These are phyloP conservation scores for Catostylus mosaicus DNA, from an alignment of 30 jellyfish, hydroid and myxozoan species.

Conservation along the genomic window DNA sequence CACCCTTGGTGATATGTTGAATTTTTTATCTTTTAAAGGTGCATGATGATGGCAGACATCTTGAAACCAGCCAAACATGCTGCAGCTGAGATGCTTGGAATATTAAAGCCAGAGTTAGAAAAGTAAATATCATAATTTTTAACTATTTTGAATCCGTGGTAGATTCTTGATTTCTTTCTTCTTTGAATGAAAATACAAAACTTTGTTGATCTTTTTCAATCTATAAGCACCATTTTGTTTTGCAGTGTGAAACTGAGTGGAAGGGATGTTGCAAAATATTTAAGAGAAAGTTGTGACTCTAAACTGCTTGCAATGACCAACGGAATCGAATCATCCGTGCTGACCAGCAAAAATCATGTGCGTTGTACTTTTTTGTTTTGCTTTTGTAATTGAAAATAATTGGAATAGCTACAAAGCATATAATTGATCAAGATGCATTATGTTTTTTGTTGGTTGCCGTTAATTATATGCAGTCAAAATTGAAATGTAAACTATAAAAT, in stretches of 20 bases:
- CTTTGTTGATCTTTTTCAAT: too few relatives aligned
- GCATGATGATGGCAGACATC: conserved; percentile 72
- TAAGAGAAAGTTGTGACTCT: conserved; percentile 65
- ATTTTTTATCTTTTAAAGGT: conserved; percentile 1
- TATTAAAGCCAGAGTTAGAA: conserved; percentile 64
- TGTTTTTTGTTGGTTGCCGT: too few relatives aligned
- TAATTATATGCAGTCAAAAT: too few relatives aligned
- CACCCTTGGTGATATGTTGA: background rate
- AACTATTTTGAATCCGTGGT: too few relatives aligned
- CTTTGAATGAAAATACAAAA: too few relatives aligned
- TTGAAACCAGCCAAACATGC: conserved; percentile 95
- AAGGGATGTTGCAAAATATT: conserved; percentile 69
- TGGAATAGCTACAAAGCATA: too few relatives aligned
- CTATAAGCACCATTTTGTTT: background rate
- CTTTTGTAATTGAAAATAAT: too few relatives aligned
- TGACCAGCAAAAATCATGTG: conserved; percentile 69
- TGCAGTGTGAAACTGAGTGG: conserved; percentile 57
- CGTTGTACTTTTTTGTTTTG: conserved; percentile 11
- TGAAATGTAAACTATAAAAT: too few relatives aligned
- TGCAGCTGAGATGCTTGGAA: conserved; percentile 77
- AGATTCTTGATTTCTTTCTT: too few relatives aligned
- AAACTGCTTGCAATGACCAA: conserved; percentile 89
- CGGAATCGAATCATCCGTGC: conserved; percentile 78
- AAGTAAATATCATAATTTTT: too few relatives aligned
- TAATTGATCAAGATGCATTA: too few relatives aligned